Base-by-base conservation (phyloP, 1,140 invertebrate genomes). In the Drosophila rhopaloa region DNA sequence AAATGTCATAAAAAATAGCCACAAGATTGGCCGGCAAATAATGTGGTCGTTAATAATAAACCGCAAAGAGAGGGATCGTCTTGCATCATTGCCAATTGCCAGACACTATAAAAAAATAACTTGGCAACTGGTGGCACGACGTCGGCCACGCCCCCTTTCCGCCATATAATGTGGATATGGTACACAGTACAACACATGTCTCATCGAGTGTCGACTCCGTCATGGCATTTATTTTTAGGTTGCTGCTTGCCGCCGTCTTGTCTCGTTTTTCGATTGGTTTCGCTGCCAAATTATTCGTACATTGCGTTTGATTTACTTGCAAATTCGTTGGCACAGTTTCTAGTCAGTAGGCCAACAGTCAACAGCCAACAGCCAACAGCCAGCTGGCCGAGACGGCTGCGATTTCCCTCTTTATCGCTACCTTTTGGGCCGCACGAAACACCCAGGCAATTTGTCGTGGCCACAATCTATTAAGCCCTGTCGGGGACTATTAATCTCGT, bases 71-170 rank as follows among this genome's bases (percentile, higher is more conserved):
- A 16, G 32, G 41, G 48, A 32, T 63, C 63, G 46, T 24, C 67
- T 71, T 71, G 67, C 67, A 71, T 71, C 63, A 71, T 71, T 63
- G 67, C 50, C 67, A 71, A 68, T 68, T 53, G 65, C 66, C 67
- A 71, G 67, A 58, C 67, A 53, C 67, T 48, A 71, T 71, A 71
- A 71, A 71, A 71, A 70, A 71, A 67, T 50, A 48, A 29, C 65
- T 71, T 58, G 65, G 65, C 67, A 71, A 71, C 51, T 58, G 43
- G 67, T 55, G 65, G 65, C 67, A 48, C 66, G 65, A 41, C 16
- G 66, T 32, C 62, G 37, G 67, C 47, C 65, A 57, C 63, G 63
- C 50, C 66, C 32, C 46, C 65, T 11, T 13, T 29, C 44, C 44
- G 27, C 11, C 35, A 14, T 56, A 62, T 43, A 56, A 32, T 27